Conservation (phyloP, 2,113 vertebrate species). For the Dolichotis patagonum region DNA sequence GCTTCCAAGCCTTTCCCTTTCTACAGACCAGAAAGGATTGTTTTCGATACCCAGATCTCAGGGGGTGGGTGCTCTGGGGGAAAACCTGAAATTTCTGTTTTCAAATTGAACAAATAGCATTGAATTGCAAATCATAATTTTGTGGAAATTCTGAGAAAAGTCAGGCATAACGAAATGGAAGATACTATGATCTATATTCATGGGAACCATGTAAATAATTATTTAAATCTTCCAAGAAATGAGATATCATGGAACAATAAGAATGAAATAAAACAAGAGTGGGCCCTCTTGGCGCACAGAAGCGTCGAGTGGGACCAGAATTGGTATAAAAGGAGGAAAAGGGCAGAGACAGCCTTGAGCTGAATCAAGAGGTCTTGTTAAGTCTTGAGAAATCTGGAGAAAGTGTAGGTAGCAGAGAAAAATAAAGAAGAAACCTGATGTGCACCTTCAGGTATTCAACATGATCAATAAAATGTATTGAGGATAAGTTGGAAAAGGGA, state of each 20-base stretch:
- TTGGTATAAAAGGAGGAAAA: background rate
- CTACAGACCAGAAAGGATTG: constrained; percentile 82
- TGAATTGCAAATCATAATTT: background rate
- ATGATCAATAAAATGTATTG: background rate
- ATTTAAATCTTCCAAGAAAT: background rate
- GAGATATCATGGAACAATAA: background rate
- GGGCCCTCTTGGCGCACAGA: background rate
- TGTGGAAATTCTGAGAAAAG: background rate
- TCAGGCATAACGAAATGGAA: background rate
- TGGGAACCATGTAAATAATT: background rate
- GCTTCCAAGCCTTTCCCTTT: constrained; percentile 81
- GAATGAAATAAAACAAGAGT: background rate
- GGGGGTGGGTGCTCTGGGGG: constrained; percentile 56
- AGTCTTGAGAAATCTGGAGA: background rate
- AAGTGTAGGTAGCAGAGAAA: background rate
- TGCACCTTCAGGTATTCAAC: background rate
- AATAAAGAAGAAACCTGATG: background rate
- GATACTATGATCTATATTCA: background rate
- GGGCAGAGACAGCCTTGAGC: background rate
- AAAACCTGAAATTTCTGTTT: background rate
- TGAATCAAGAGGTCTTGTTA: background rate
- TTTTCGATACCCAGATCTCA: constrained; percentile 83
- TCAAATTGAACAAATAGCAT: background rate
- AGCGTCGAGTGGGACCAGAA: background rate
- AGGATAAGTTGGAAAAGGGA: background rate